Evolutionary conservation across 92 coral and sea anemone genomes (phyloP).

Genomic region (Meandrina meandrites): DNA sequence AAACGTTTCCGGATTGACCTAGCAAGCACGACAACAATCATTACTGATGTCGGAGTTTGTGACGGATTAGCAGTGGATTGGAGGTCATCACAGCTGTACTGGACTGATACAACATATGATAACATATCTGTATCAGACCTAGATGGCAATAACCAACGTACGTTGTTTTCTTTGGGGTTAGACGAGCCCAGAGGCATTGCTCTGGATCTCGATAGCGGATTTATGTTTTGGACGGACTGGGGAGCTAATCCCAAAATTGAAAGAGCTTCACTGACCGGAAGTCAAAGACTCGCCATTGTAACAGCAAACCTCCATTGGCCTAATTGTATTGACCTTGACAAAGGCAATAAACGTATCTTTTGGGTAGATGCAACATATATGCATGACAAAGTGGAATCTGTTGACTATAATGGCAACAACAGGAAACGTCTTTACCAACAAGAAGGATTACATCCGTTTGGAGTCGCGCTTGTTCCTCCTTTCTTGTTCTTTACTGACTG

Average conservation of each 20-base stretch:
- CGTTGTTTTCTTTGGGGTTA: constrained; percentile 39
- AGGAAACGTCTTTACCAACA: constrained; percentile 14
- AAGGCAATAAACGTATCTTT: constrained; percentile 31
- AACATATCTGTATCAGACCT: constrained; percentile 68
- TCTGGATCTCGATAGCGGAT: constrained; percentile 64
- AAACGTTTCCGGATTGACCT: constrained; percentile 43
- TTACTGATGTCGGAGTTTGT: constrained; percentile 47
- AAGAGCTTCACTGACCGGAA: constrained; percentile 55
- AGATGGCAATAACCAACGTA: constrained; percentile 60
- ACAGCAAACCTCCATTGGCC: constrained; percentile 53
- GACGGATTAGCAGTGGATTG: constrained; percentile 88
- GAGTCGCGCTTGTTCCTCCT: constrained; percentile 20
- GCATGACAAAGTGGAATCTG: constrained; percentile 51
- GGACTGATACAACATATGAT: constrained; percentile 70
- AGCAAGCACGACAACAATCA: neutral
- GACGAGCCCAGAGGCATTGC: constrained; percentile 73
- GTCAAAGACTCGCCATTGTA: constrained; percentile 43
- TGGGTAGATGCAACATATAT: constrained; percentile 55
- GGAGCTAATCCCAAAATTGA: constrained; percentile 52
- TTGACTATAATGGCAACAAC: constrained; percentile 50
- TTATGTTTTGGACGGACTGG: constrained; percentile 75
- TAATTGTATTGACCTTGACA: constrained; percentile 55
- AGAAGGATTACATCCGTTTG: constrained; percentile 45
- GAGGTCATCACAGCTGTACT: constrained; percentile 68
- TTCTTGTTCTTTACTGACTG: constrained; percentile 55